phyloP scores from a whole-genome alignment of 1,140 invertebrate species.

The Colletes gigas region DNA sequence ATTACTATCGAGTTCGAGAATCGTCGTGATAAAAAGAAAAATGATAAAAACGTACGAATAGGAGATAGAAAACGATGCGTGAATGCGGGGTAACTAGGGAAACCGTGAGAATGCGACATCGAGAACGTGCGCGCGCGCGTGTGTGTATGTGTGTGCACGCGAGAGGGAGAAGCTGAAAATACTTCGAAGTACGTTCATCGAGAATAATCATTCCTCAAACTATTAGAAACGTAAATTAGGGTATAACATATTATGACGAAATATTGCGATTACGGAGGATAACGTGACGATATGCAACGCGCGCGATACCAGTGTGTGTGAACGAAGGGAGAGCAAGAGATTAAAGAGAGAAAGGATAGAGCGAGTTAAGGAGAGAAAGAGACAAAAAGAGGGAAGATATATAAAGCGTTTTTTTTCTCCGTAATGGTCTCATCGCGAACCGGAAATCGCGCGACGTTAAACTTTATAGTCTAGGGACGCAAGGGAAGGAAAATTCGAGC shows the following conservation, averaged over 20 bases:
- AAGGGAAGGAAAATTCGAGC: constrained; percentile 15
- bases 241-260: constrained; percentile 63
- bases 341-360: neutral
- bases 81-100: constrained; percentile 44
- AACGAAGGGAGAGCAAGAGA: constrained; percentile 8
- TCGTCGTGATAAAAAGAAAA: constrained; percentile 77
- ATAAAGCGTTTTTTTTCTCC: constrained; percentile 38
- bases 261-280: constrained; percentile 50
- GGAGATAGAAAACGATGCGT: constrained; percentile 19
- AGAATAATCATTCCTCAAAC: constrained; percentile 77
- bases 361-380: constrained; percentile 23
- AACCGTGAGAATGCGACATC: constrained; percentile 22
- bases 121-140: neutral
- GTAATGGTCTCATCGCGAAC: constrained; percentile 46
- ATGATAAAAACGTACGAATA: constrained; percentile 32
- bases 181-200: constrained; percentile 62
- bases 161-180: constrained; percentile 39
- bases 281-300: constrained; percentile 50
- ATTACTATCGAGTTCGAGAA: constrained; percentile 78
- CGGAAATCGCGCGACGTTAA: neutral
- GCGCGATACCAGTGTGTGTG: constrained; percentile 14
- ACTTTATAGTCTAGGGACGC: constrained; percentile 20
- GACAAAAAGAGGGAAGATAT: constrained; percentile 37
- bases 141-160: neutral
- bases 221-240: constrained; percentile 77